Evolutionary conservation across 2,797 vertebrate genomes (phyloP), one percentile per base, ranked within the genome.

Genomic region (Karalla daura): DNA sequence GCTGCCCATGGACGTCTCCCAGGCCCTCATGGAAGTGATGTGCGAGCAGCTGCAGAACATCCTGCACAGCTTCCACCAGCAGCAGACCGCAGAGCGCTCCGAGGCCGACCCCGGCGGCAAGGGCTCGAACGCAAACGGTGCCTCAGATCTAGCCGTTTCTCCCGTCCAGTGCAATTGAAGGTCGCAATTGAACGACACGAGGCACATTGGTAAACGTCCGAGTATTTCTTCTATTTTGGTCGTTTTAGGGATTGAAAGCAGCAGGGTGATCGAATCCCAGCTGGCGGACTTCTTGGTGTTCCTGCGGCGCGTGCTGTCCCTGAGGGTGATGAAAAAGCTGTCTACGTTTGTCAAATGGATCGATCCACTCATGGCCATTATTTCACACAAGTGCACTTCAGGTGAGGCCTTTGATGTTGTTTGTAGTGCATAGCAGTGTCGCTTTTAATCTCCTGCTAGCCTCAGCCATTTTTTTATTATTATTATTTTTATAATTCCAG

Each of bases 231-330:
- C 20, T 49, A 0, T 80, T 32, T 30, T 53, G 44, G 8, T 45
- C 61, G 18, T 71, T 76, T 74, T 44, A 88, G 91, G 77, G 63
- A 53, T 33, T 15, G 88, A 93, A 78, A 93, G 60, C 85, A 91
- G 91, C 78, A 90, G 83, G 70, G 88, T 93, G 33, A 79, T 93
- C 68, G 94, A 95, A 86, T 92, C 90, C 25, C 94, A 95, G 78
- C 91, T 95, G 5, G 92, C 90, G 4, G 94, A 95, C 81, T 94
- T 95, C 71, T 69, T 95, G 64, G 93, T 95, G 32, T 95, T 95
- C 78, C 74, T 95, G 52, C 86, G 93, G 40, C 92, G 94, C 21
- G 91, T 95, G 2, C 77, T 95, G 59, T 94, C 93, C 1, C 74
- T 91, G 62, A 82, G 87, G 80, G 91, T 92, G 1, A 91, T 92